Percentiles rank a stretch among this genome's conserved stretches.
These are phyloP conservation scores for Chionodraco myersi DNA, from an alignment of 2,113 vertebrate genomes.

Conservation along the genomic window DNA sequence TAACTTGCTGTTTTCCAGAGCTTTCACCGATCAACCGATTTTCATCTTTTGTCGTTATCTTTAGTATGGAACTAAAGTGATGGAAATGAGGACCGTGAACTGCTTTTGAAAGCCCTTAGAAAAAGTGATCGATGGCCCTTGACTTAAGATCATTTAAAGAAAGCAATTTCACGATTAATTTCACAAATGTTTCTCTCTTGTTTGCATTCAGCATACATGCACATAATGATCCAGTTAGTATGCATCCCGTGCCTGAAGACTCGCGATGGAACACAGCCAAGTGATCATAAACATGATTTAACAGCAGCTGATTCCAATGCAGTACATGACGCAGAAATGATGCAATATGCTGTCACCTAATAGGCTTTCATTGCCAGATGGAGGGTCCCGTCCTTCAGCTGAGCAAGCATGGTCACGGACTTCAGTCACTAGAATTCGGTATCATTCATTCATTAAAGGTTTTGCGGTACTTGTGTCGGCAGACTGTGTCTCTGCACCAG, in stretches of 20 bases:
- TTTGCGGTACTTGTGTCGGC: background rate
- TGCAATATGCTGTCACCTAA: background rate
- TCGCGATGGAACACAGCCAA: background rate
- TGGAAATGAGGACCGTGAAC: background rate
- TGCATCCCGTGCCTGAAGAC: background rate
- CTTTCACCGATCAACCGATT: background rate
- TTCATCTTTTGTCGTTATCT: too few relatives aligned
- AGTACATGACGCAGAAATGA: background rate
- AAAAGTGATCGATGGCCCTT: background rate
- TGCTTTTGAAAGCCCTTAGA: background rate
- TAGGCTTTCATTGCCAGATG: background rate
- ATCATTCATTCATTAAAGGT: background rate
- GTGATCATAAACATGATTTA: background rate
- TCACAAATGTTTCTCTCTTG: background rate
- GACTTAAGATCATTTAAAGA: background rate
- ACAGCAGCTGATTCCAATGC: background rate
- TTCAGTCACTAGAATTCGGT: background rate
- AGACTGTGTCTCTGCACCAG: conserved; percentile 2
- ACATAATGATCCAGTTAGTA: background rate
- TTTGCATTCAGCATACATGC: background rate
- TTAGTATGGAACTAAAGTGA: background rate
- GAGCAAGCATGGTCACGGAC: background rate
- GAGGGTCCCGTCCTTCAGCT: background rate
- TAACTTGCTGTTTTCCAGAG: background rate
- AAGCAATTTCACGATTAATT: background rate